Percentiles rank a stretch among this genome's conserved stretches.
Evolutionary conservation across 2,888 invertebrate species (phyloP).

Genomic region (Tryphoninae sp.): DNA sequence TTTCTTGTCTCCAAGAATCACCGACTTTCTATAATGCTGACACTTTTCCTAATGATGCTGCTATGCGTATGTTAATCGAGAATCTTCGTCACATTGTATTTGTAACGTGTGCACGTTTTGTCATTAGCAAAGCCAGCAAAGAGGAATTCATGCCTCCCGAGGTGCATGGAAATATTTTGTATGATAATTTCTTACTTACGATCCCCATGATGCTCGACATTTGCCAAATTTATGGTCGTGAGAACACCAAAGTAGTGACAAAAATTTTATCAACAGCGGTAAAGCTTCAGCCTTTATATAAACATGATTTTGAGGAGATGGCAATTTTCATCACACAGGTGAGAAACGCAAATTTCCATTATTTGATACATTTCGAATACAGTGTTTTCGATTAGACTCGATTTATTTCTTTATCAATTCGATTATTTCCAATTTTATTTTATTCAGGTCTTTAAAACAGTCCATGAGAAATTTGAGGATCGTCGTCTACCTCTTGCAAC

Average conservation of each 20-base stretch:
- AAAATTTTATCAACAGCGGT: conserved; percentile 87
- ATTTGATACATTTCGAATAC: no score
- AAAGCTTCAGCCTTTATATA: conserved; percentile 86
- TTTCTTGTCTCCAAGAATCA: conserved; percentile 89
- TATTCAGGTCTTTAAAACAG: conserved; percentile 78
- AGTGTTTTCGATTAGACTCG: no score
- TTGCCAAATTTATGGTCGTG: conserved; percentile 88
- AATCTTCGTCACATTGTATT: conserved; percentile 84
- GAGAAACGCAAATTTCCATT: conserved; percentile 52
- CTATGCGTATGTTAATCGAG: conserved; percentile 84
- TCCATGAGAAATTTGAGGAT: conserved; percentile 75
- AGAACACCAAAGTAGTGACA: conserved; percentile 84
- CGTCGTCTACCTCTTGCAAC: conserved; percentile 68
- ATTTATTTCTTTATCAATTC: no score
- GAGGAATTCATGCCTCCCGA: conserved; percentile 85
- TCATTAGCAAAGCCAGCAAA: conserved; percentile 87
- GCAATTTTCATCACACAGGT: conserved; percentile 83
- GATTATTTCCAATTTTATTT: conserved; percentile 33
- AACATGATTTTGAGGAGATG: conserved; percentile 84
- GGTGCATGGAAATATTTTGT: conserved; percentile 87
- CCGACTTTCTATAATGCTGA: conserved; percentile 86
- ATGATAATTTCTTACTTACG: conserved; percentile 91
- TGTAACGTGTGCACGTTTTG: conserved; percentile 88
- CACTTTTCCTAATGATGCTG: conserved; percentile 79
- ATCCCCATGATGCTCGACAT: conserved; percentile 91